phyloP scores from a whole-genome alignment of 2,888 invertebrate species.

The Philonicus albiceps region DNA sequence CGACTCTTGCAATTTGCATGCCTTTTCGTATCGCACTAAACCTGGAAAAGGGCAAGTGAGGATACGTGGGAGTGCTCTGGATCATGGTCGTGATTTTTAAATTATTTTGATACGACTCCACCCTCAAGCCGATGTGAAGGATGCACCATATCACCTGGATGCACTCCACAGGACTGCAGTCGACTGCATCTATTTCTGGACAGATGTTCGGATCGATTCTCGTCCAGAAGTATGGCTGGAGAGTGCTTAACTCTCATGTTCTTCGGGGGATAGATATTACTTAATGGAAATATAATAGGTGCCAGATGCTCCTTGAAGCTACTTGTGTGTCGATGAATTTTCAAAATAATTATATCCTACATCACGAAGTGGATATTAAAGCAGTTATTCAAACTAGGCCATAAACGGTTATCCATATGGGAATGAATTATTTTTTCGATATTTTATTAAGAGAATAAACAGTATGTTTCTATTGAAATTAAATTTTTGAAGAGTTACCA shows the following conservation, averaged over 20 bases:
- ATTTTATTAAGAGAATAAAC: neutral
- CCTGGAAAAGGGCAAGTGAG: neutral
- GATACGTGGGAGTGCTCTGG: neutral
- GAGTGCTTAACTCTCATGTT: slow-evolving; percentile 7
- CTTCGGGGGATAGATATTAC: neutral
- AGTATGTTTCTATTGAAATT: neutral
- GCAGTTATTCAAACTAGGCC: neutral
- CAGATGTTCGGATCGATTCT: slow-evolving; percentile 3
- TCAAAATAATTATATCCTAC: neutral
- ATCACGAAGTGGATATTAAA: neutral
- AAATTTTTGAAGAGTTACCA: neutral
- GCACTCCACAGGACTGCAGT: neutral
- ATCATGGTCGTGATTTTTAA: neutral
- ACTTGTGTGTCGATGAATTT: neutral
- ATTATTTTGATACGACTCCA: neutral
- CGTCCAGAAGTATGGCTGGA: neutral
- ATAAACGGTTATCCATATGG: neutral
- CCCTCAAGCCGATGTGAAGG: neutral
- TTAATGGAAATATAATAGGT: neutral
- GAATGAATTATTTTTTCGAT: neutral
- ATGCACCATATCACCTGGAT: neutral
- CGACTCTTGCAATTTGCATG: slow-evolving; percentile 1
- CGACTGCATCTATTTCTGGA: slow-evolving; percentile 8
- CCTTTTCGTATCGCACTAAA: neutral
- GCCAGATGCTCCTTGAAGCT: neutral